Percentiles rank a stretch among this genome's conserved stretches.
phyloP scores from a whole-genome alignment of 1,140 invertebrate species.

The Drosophila truncata region DNA sequence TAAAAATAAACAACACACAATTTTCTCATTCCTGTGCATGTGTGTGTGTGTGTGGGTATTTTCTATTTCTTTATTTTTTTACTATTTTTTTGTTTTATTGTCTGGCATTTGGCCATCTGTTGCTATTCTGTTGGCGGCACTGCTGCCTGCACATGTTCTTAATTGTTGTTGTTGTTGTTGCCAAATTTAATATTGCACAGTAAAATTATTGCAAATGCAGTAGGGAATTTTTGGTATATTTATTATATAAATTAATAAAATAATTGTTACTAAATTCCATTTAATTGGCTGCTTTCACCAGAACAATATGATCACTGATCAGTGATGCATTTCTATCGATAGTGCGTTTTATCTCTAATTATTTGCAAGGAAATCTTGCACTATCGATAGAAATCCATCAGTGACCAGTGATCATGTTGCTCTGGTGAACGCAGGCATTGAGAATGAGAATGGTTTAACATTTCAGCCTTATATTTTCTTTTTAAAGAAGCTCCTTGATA shows the following conservation, averaged over 20 bases:
- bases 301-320: too few relatives aligned
- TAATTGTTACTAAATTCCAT: not conserved
- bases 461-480: too few relatives aligned
- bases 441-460: not conserved
- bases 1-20: conserved; percentile 72
- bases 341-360: too few relatives aligned
- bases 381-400: too few relatives aligned
- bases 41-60: conserved; percentile 6
- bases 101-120: conserved; percentile 50
- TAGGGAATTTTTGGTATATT: not conserved
- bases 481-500: not conserved
- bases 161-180: conserved; percentile 16
- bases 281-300: too few relatives aligned
- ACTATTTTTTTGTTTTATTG: conserved; percentile 26
- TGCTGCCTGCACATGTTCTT: conserved; percentile 20
- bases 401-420: too few relatives aligned
- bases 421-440: too few relatives aligned
- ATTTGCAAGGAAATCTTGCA: too few relatives aligned
- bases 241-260: not conserved
- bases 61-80: conserved; percentile 16
- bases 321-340: too few relatives aligned
- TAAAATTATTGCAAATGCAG: not conserved
- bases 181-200: conserved; percentile 20
- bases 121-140: conserved; percentile 31
- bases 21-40: conserved; percentile 45